A percentile compares a stretch with the other conserved stretches of the same genome.
These are phyloP conservation scores for Leptopilina myrica DNA, from an alignment of 2,888 invertebrate genomes.

Conservation along the genomic window DNA sequence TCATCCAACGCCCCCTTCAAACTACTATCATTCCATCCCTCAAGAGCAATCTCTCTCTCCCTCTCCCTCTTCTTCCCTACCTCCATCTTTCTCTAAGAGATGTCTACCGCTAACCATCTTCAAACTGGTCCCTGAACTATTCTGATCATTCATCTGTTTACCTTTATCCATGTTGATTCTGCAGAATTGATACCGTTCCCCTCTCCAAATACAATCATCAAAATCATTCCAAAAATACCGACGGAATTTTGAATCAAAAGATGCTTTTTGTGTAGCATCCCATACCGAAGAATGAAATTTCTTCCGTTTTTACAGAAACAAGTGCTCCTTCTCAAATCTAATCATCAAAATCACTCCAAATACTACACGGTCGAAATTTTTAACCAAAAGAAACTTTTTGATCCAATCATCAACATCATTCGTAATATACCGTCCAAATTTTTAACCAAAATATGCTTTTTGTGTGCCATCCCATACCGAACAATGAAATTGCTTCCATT, in stretches of 20 bases:
- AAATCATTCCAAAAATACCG: background rate
- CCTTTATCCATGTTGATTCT: slow-evolving; percentile 23
- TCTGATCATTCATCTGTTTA: slow-evolving; percentile 18
- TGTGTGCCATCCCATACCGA: too few relatives aligned
- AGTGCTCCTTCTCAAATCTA: background rate
- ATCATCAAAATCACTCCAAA: background rate
- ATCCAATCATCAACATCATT: background rate
- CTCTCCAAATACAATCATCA: background rate
- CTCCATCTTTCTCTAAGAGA: slow-evolving; percentile 43
- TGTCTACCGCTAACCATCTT: slow-evolving; percentile 37
- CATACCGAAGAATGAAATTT: too few relatives aligned
- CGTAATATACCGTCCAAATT: too few relatives aligned
- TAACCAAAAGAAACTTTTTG: too few relatives aligned
- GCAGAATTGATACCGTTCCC: background rate
- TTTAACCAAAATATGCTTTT: too few relatives aligned
- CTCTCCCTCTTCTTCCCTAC: slow-evolving; percentile 43
- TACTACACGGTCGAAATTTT: too few relatives aligned
- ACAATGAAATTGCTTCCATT: too few relatives aligned
- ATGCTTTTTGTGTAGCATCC: too few relatives aligned
- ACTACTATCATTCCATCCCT: slow-evolving; percentile 49
- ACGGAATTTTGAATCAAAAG: too few relatives aligned
- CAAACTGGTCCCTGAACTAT: slow-evolving; percentile 30
- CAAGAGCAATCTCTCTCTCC: slow-evolving; percentile 49
- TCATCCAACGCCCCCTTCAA: slow-evolving; percentile 42
- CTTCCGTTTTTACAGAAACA: too few relatives aligned